Percentiles rank a stretch among this genome's conserved stretches.
Evolutionary conservation across 1,140 invertebrate genomes (phyloP).

Genomic region (Zaprionus africanus): DNA sequence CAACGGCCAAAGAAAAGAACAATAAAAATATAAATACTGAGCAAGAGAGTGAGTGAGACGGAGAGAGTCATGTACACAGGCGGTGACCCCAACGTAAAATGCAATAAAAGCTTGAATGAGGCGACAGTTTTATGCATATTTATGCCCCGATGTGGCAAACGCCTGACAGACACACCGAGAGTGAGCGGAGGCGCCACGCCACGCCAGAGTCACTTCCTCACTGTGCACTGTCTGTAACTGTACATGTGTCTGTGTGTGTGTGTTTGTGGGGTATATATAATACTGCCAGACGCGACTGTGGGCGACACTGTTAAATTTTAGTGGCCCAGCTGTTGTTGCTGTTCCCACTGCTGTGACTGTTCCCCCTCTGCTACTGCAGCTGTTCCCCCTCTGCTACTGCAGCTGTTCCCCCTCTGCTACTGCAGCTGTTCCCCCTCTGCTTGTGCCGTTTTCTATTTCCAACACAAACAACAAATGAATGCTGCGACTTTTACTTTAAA

Average conservation of each 20-base stretch:
- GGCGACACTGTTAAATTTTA: conserved; percentile 57
- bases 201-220: background rate
- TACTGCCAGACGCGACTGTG: conserved; percentile 50
- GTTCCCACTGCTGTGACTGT: background rate
- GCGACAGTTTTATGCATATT: conserved; percentile 80
- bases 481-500: conserved; percentile 60
- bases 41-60: background rate
- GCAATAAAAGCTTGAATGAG: conserved; percentile 67
- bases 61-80: conserved; percentile 7
- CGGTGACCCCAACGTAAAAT: conserved; percentile 54
- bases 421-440: background rate
- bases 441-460: conserved; percentile 18
- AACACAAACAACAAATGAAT: conserved; percentile 45
- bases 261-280: conserved; percentile 31
- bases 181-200: background rate
- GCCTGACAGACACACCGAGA: background rate
- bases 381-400: background rate
- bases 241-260: conserved; percentile 1
- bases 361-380: background rate
- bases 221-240: background rate
- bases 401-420: background rate
- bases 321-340: conserved; percentile 30
- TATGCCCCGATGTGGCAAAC: conserved; percentile 48
- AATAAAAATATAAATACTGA: conserved; percentile 18
- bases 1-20: conserved; percentile 8